Base-by-base conservation (phyloP, 2,888 invertebrate genomes). In the Sialis fuliginosa region DNA sequence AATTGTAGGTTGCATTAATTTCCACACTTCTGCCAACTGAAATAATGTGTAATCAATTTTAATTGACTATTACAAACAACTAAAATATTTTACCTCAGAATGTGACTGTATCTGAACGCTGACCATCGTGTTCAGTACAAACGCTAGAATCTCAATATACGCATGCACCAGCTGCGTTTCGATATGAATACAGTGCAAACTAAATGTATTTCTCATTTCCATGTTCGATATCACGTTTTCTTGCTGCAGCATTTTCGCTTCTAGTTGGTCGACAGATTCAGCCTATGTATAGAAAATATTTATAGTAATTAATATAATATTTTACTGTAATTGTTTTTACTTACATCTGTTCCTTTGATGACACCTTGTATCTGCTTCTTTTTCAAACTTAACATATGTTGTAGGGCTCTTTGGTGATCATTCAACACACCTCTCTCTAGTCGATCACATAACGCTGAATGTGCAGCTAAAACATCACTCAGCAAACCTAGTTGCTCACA, bases 331-430 rank as follows among this genome's bases (percentile, higher is more conserved):
- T 37, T 6, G 7, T 7, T 31, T 44, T 31, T 47, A 61, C 68
- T 64, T 62, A 75, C 75, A 58, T 74, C 75, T 40, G 71, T 69
- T 30, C 75, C 76, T 46, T 71, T 64, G 51, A 77, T 74, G 7
- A 75, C 75, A 2, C 75, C 75, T 56, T 76, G 76, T 57, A 76
- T 74, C 57, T 75, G 74, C 43, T 74, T 62, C 53, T 75, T 75
- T 55, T 77, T 77, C 45, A 77, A 61, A 2, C 71, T 68, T 34
- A 76, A 55, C 74, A 77, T 74, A 52, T 75, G 75, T 2, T 73
- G 69, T 6, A 76, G 59, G 1, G 76, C 76, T 33, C 68, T 67
- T 52, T 75, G 74, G 58, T 77, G 77, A 57, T 77, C 77, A 12
- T 72, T 69, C 12, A 72, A 71, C 2, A 76, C 70, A 5, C 76